Conservation (phyloP, 2,113 vertebrate genomes). For the Zosterops lateralis region DNA sequence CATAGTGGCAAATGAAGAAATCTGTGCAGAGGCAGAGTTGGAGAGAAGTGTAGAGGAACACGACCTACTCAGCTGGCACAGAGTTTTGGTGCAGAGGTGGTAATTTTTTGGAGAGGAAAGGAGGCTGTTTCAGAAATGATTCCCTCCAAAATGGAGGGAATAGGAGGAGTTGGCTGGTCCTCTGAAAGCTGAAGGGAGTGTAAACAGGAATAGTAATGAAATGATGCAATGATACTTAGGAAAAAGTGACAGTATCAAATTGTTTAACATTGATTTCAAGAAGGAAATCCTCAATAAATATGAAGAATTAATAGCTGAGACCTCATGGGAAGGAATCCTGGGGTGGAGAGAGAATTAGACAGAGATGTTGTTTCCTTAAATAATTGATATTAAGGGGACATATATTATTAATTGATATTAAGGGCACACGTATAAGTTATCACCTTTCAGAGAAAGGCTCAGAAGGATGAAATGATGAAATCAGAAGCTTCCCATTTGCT, state of each 20-base stretch:
- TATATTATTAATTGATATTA: neutral
- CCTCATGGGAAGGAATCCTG: neutral
- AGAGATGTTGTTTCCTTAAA: neutral
- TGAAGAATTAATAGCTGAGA: neutral
- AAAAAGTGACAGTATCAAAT: neutral
- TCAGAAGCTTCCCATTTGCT: neutral
- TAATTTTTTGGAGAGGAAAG: neutral
- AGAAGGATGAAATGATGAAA: neutral
- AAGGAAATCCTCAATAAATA: neutral
- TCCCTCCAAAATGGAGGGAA: neutral
- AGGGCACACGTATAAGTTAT: neutral
- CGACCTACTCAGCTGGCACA: neutral
- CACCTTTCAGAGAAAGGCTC: neutral
- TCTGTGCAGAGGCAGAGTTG: neutral
- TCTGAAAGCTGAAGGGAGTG: neutral
- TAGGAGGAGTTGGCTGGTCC: neutral
- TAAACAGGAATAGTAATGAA: neutral
- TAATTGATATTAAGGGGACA: neutral
- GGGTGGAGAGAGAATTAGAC: neutral
- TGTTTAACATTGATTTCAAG: neutral
- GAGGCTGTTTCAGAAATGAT: neutral
- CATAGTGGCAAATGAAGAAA: neutral
- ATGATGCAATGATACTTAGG: neutral
- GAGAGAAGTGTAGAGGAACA: neutral
- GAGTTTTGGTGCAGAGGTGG: neutral